Evolutionary conservation across 1,140 invertebrate genomes (phyloP), one percentile per base, ranked within the genome.

Genomic region (Drosophila micromelanica): DNA sequence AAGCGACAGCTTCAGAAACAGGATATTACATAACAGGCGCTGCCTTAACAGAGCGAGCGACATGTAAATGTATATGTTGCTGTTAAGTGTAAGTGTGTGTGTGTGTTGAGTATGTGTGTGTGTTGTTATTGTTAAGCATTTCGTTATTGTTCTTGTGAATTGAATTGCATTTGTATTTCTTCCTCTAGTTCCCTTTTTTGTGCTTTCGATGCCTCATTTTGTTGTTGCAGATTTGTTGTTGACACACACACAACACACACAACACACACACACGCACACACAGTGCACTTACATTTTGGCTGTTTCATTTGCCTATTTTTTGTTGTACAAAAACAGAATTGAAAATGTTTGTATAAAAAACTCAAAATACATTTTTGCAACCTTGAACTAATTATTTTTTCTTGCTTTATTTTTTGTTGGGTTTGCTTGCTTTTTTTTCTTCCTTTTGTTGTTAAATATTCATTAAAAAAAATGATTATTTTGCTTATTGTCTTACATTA

Each of bases 1-100:
- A 87, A 68, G 78, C 77, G 76, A 76, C 78, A 86, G 81, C 81
- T 76, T 87, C 71, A 85, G 81, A 89, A 82, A 78, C 72, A 87
- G 82, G 82, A 87, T 82, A 82, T 87, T 87, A 87, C 82, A 87
- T 87, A 87, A 87, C 82, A 89, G 82, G 82, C 84, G 79, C 78
- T 89, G 75, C 75, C 78, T 74, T 74, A 60, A 65, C 70, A 73
- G 56, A 17, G 43, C n/a, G n/a, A 37, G 38, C 52, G 43, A 62
- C 64, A 64, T 75, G 65, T 74, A 56, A 56, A 80, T 80, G 78
- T 82, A 64, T 77, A 77, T 32, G 2, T 32, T 30, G 27, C 17
- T 20, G 43, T 78, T 65, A 80, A 61, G 20, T 42, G 13, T 51
- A 12, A 37, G 45, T 73, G 52, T 57, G 32, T 43, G 20, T 61